Percentiles rank a stretch among this genome's conserved stretches.
These are phyloP conservation scores for Lithophane socia DNA, from an alignment of 2,888 invertebrate species.

Conservation along the genomic window DNA sequence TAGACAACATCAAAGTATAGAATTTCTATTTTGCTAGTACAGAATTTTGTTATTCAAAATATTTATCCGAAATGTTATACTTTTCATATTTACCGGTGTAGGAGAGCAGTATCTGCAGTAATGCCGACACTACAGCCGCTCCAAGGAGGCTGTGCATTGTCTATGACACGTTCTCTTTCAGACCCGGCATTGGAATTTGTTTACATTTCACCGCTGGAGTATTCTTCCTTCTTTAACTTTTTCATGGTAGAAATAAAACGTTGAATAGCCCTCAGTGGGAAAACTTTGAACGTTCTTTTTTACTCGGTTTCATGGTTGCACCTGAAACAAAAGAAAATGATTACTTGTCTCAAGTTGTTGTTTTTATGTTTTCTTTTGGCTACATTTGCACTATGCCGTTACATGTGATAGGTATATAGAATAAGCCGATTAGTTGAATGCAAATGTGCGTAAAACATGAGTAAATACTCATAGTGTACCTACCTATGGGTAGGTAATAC, in stretches of 20 bases:
- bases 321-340: slow-evolving; percentile 74
- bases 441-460: not conserved
- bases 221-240: slow-evolving; percentile 76
- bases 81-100: slow-evolving; percentile 79
- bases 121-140: slow-evolving; percentile 84
- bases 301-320: slow-evolving; percentile 72
- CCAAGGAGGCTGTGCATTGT: slow-evolving; percentile 87
- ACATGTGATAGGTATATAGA: not conserved
- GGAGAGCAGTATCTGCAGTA: slow-evolving; percentile 85
- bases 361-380: not conserved
- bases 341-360: slow-evolving; percentile 20
- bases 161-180: slow-evolving; percentile 81
- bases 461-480: not conserved
- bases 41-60: slow-evolving; percentile 1
- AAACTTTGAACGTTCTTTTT: slow-evolving; percentile 59
- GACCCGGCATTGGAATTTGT: slow-evolving; percentile 83
- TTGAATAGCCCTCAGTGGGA: slow-evolving; percentile 43
- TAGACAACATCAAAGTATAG: not conserved
- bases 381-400: not conserved
- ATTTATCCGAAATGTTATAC: not conserved
- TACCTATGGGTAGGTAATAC: not conserved
- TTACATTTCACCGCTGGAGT: slow-evolving; percentile 68
- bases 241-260: slow-evolving; percentile 74
- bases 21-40: not conserved
- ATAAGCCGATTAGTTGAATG: not conserved